Evolutionary conservation across 2,113 vertebrate species (phyloP), one percentile per base, ranked within the genome.

Genomic region (Bos indicus): DNA sequence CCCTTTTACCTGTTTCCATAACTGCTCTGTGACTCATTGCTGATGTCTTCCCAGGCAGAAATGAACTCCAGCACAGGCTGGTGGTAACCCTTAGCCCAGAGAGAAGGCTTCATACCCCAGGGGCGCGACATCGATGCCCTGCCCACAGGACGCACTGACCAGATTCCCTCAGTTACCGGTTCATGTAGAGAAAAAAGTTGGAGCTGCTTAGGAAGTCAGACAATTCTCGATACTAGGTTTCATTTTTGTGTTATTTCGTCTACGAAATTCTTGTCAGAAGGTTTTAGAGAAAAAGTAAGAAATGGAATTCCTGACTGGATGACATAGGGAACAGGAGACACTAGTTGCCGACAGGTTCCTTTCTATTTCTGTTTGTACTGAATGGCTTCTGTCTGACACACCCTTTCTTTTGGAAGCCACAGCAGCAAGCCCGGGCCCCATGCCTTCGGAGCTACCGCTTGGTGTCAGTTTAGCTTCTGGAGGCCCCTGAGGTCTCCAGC

Each of bases 351-450:
- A 4, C 51, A 23, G 13, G 43, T 40, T 30, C 48, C 43, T 51
- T 88, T 56, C 74, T 54, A 2, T 95, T 88, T 83, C 96, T 71
- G 1, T 64, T 59, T 51, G 3, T 85, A 16, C 52, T 19, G 14
- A 80, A 6, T 23, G 62, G 59, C 74, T 88, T 26, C 82, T 56
- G 48, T 78, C 81, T n/a, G 71, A 36, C 33, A 33, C 26, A 8
- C 11, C 43, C 43, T 36, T 54, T 43, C 64, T 92, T 21, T 87
- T 7, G 60, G 88, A 92, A 83, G 77, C 56, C 28, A 23, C 19
- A 2, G 40, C 25, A 16, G 59, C 30, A 2, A n/a, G 23, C 3
- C 80, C 1, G 0, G 48, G 36, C 15, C 48, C 28, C 9, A 0
- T 30, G 33, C 91, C 82, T 82, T 17, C 15, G 46, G 26, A 11